Conservation (phyloP, 2,113 vertebrate genomes). For the Prolemur simus region DNA sequence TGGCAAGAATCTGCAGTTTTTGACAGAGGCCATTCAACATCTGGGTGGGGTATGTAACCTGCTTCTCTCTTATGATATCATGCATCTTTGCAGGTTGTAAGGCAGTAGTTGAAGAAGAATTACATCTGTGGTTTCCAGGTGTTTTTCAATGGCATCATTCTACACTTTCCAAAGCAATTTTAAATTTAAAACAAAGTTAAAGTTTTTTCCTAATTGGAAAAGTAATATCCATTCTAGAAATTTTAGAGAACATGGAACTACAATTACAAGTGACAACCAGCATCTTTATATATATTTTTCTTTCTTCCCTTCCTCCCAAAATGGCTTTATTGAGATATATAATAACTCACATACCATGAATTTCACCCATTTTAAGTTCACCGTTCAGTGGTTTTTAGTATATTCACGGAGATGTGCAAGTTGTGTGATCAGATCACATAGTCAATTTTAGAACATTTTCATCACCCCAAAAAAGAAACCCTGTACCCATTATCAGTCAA, state of each 20-base stretch:
- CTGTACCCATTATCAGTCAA: neutral
- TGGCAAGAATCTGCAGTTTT: conserved; percentile 81
- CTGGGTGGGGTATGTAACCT: conserved; percentile 85
- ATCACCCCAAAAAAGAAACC: neutral
- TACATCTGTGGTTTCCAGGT: neutral
- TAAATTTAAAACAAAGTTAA: neutral
- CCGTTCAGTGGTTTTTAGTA: neutral
- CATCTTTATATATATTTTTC: neutral
- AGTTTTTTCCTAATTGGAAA: neutral
- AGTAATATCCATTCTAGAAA: neutral
- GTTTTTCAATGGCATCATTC: neutral
- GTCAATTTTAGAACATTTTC: neutral
- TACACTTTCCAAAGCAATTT: neutral
- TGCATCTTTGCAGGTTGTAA: neutral
- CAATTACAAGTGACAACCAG: neutral
- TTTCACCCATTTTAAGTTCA: neutral
- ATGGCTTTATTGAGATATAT: neutral
- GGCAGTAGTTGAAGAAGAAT: neutral
- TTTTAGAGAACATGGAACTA: neutral
- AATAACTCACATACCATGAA: neutral
- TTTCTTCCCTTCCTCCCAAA: neutral
- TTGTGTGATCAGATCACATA: neutral
- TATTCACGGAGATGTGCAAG: neutral
- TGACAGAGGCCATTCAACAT: conserved; percentile 82
- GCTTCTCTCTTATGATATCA: neutral